These are phyloP conservation scores for Labrus mixtus DNA, from an alignment of 2,113 vertebrate genomes.

Conservation along the genomic window DNA sequence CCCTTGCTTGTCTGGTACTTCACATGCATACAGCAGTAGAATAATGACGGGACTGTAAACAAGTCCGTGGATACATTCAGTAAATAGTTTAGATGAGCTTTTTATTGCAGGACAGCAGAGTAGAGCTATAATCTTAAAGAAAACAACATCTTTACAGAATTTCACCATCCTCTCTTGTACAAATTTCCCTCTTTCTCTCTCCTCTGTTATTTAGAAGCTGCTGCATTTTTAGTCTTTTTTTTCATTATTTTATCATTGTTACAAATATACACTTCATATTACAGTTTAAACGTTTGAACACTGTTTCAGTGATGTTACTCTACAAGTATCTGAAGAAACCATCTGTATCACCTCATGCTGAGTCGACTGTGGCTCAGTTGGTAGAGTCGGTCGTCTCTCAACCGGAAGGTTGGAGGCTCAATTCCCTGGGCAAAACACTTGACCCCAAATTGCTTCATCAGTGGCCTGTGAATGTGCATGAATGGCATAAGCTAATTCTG, in stretches of 20 bases:
- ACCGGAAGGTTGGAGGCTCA: too few species aligned
- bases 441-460: too few species aligned
- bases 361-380: too few species aligned
- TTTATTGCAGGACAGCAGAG: constrained; percentile 61
- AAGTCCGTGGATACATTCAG: constrained; percentile 42
- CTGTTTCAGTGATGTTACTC: constrained; percentile 33
- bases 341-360: too few species aligned
- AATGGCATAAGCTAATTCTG: too few species aligned
- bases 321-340: too few species aligned
- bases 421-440: too few species aligned
- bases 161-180: constrained; percentile 14
- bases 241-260: too few species aligned
- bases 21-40: constrained; percentile 42
- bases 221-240: constrained; percentile 29
- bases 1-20: constrained; percentile 35
- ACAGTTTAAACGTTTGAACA: not conserved
- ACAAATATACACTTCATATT: too few species aligned
- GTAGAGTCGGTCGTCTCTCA: too few species aligned
- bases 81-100: constrained; percentile 65
- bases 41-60: constrained; percentile 55
- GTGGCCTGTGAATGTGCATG: too few species aligned
- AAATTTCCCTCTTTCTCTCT: constrained; percentile 25
- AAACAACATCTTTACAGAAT: constrained; percentile 30
- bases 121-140: constrained; percentile 51
- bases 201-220: constrained; percentile 58